Evolutionary conservation across 1,140 invertebrate genomes (phyloP).

Genomic region (Rhagoletis zephyria): DNA sequence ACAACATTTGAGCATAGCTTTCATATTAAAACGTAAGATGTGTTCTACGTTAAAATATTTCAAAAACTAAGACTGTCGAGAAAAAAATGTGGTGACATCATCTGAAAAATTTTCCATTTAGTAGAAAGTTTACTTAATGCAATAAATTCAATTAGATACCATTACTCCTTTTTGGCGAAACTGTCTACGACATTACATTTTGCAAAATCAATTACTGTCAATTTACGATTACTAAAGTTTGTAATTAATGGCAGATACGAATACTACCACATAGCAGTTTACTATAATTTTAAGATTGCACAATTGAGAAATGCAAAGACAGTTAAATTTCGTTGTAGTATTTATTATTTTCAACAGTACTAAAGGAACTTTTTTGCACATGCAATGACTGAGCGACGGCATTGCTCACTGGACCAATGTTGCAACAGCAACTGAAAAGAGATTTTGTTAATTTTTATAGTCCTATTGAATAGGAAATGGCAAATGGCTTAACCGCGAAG

Average conservation of each 20-base stretch:
- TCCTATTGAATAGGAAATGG: slow-evolving; percentile 50
- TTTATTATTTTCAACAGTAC: background rate
- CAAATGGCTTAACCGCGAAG: slow-evolving; percentile 57
- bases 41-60: no score
- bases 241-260: background rate
- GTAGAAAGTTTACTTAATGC: no score
- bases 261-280: background rate
- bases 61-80: no score
- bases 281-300: background rate
- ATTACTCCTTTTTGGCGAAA: no score
- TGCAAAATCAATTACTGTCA: background rate
- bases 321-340: background rate
- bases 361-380: background rate
- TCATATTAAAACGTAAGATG: no score
- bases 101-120: no score
- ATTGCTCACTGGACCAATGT: background rate
- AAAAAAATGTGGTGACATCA: no score
- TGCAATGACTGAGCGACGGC: background rate
- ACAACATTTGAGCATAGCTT: no score
- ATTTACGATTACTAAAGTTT: background rate
- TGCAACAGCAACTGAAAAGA: background rate
- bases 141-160: no score
- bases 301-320: background rate
- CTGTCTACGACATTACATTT: background rate
- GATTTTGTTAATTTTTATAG: background rate